Evolutionary conservation across 2,888 invertebrate genomes (phyloP), one percentile per base, ranked within the genome.

Genomic region (Lepidocyrtinus sp.): DNA sequence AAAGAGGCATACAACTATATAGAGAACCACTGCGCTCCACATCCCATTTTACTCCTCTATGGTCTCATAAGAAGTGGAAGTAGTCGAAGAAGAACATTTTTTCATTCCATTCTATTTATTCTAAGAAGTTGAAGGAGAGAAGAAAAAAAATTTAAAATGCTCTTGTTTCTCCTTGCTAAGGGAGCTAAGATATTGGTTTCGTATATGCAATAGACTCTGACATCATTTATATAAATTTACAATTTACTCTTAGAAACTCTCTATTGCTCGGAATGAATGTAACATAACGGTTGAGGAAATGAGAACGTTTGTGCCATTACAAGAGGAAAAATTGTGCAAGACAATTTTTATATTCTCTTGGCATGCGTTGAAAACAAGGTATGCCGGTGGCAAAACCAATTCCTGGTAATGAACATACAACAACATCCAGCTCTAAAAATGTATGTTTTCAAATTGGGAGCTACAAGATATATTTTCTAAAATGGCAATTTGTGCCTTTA

Each of bases 251-350:
- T 50, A 17, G n/a, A n/a, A 50, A 50, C n/a, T 50, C 50, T 50
- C 2, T 50, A 50, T 50, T 50, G 50, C 50, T 50, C 15, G 50
- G 17, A 50, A 50, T 50, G 50, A 50, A 50, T 15, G 50, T 50
- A 50, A 50, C 50, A 65, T 75, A 75, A 69, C 63, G 69, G 63
- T 9, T 61, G 63, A 50, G 27, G 67, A 74, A 74, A 74, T 67
- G 75, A 75, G 75, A 45, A 46, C 63, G 45, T 68, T 75, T 75
- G 61, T 50, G 46, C 75, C 68, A 69, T 65, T 73, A 73, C 55
- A 73, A 65, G 65, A 45, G 68, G n/a, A 24, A 22, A 50, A 36
- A 27, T 50, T 50, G 50, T 50, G 50, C 50, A 50, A 65, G 27
- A 36, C 63, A 63, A 50, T 50, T 68, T 75, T 68, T 75, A 69